Evolutionary conservation across 2,113 vertebrate genomes (phyloP).

Genomic region (Cettia cetti): DNA sequence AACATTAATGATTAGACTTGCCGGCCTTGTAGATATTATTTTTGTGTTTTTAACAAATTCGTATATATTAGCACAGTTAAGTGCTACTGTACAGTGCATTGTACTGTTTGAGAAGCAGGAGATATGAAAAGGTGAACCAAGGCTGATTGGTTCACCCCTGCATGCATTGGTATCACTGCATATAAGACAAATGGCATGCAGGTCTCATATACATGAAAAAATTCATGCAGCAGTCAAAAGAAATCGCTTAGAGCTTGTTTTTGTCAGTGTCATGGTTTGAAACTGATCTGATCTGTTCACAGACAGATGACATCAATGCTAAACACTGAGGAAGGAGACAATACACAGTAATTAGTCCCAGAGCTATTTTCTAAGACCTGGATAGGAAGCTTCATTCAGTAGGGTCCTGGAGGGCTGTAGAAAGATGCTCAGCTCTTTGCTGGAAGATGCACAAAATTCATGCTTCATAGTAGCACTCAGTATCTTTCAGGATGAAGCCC

Average conservation of each 20-base stretch:
- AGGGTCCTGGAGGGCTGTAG: neutral
- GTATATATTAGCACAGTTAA: neutral
- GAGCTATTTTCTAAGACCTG: conserved; percentile 49
- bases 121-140: neutral
- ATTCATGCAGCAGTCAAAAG: neutral
- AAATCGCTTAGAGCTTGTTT: conserved; percentile 31
- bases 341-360: conserved; percentile 56
- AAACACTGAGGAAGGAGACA: conserved; percentile 63
- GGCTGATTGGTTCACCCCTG: neutral
- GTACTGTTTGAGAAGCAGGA: neutral
- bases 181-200: neutral
- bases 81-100: neutral
- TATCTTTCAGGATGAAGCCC: neutral
- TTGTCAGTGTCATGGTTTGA: conserved; percentile 42
- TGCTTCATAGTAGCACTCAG: neutral
- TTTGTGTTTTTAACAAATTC: neutral
- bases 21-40: neutral
- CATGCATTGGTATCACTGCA: neutral
- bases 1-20: neutral
- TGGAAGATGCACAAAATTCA: neutral
- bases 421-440: neutral
- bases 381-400: neutral
- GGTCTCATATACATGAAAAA: neutral
- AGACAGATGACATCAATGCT: conserved; percentile 61
- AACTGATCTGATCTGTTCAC: conserved; percentile 56